These are phyloP conservation scores for Larimichthys polyactis DNA, from an alignment of 2,113 vertebrate genomes.

Conservation along the genomic window DNA sequence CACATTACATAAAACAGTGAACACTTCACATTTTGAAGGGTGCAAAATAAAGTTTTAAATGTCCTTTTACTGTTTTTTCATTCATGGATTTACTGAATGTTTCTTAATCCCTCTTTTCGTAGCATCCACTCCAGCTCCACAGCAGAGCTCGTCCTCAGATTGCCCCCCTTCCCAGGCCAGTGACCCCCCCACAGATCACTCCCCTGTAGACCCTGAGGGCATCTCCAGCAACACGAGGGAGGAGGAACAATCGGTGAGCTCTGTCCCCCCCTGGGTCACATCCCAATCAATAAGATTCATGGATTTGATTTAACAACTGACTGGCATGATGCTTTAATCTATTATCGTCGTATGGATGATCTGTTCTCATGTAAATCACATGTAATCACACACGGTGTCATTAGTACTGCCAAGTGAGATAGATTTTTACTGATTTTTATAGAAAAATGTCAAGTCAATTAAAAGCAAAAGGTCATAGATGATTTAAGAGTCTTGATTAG, in stretches of 20 bases:
- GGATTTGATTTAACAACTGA: slow-evolving; percentile 27
- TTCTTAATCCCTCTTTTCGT: slow-evolving; percentile 9
- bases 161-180: slow-evolving; percentile 89
- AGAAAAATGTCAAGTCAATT: slow-evolving; percentile 69
- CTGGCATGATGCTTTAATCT: slow-evolving; percentile 36
- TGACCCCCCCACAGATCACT: slow-evolving; percentile 81
- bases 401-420: slow-evolving; percentile 14
- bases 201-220: slow-evolving; percentile 59
- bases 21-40: neutral
- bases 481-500: slow-evolving; percentile 61
- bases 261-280: slow-evolving; percentile 6
- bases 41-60: neutral
- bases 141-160: slow-evolving; percentile 91
- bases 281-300: slow-evolving; percentile 41
- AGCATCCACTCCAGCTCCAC: slow-evolving; percentile 92
- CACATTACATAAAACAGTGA: slow-evolving; percentile 5
- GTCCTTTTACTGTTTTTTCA: neutral
- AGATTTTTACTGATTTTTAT: slow-evolving; percentile 36
- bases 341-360: slow-evolving; percentile 51
- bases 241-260: slow-evolving; percentile 69
- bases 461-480: slow-evolving; percentile 60
- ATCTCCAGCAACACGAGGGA: slow-evolving; percentile 59
- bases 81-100: neutral
- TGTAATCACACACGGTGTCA: slow-evolving; percentile 38
- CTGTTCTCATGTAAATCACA: slow-evolving; percentile 21